Evolutionary conservation across 2,888 invertebrate species (phyloP).

Genomic region (Mantis religiosa): DNA sequence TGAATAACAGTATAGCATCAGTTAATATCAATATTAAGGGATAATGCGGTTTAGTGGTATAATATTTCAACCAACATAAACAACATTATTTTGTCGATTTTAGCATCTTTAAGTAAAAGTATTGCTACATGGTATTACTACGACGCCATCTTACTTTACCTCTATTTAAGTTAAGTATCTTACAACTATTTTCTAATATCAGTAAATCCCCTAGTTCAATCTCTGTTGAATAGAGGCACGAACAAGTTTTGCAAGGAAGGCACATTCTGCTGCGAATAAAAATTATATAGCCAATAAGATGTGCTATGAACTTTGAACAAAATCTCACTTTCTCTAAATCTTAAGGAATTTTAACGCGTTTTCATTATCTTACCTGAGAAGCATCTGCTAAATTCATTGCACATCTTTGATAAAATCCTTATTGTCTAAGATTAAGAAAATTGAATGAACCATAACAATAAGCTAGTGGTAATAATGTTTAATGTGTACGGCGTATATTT

Average conservation of each 20-base stretch:
- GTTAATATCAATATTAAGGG: too few relatives aligned
- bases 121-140: too few relatives aligned
- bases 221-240: not conserved
- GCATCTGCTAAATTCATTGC: not conserved
- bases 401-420: not conserved
- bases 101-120: too few relatives aligned
- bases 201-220: too few relatives aligned
- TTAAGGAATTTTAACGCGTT: not conserved
- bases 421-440: not conserved
- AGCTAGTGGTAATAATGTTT: slow-evolving; percentile 2
- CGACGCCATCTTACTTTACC: too few relatives aligned
- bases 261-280: not conserved
- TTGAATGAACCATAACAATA: not conserved
- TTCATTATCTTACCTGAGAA: not conserved
- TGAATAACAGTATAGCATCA: too few relatives aligned
- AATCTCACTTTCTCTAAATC: not conserved
- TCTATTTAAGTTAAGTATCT: too few relatives aligned
- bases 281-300: not conserved
- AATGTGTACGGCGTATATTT: slow-evolving; percentile 5
- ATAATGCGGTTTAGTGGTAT: too few relatives aligned
- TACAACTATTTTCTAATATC: too few relatives aligned
- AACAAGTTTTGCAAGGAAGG: not conserved
- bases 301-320: not conserved
- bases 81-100: too few relatives aligned
- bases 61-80: too few relatives aligned